Evolutionary conservation across 1,140 invertebrate genomes (phyloP), one percentile per base, ranked within the genome.

Genomic region (Lordiphosa collinella): DNA sequence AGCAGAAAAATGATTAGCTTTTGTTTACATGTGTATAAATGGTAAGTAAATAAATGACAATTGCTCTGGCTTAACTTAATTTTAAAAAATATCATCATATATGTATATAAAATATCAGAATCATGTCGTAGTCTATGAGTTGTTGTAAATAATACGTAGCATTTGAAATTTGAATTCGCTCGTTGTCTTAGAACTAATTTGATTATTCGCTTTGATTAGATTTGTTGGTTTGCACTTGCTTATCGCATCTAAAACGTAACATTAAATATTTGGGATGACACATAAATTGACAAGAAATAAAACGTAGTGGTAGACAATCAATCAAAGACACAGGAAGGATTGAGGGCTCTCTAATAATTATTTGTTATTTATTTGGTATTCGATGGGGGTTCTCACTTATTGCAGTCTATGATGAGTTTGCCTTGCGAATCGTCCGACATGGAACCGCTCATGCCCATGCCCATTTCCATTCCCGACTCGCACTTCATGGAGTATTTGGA

Each of bases 151-250:
- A 56, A 53, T 46, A 56, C 46, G 67, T 56, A 38, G 50, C 25
- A 10, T 41, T 47, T 38, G 32, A 59, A 32, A 31, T 38, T 49
- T n/a, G 35, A 16, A 14, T 14, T 29, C 25, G 18, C n/a, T 35
- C 38, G 34, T 22, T 50, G 40, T 12, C 70, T 82, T 82, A 82
- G 35, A 13, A 68, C 48, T 82, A 72, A 36, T 61, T 82, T 82
- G 78, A 82, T 82, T 82, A 65, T 65, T 41, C 57, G 78, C 76
- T 84, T 22, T 82, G 78, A 82, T 82, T 82, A 84, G 72, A 84
- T 61, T 29, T 29, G 25, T 84, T 84, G 52, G 61, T 64, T 82
- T 82, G 61, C 78, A 65, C 54, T 58, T 38, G 59, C 57, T 78
- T 76, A 75, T 22, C 59, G 49, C 47, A 60, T 53, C 74, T 65